phyloP scores from a whole-genome alignment of 2,888 invertebrate species.

The Vanessa cardui region DNA sequence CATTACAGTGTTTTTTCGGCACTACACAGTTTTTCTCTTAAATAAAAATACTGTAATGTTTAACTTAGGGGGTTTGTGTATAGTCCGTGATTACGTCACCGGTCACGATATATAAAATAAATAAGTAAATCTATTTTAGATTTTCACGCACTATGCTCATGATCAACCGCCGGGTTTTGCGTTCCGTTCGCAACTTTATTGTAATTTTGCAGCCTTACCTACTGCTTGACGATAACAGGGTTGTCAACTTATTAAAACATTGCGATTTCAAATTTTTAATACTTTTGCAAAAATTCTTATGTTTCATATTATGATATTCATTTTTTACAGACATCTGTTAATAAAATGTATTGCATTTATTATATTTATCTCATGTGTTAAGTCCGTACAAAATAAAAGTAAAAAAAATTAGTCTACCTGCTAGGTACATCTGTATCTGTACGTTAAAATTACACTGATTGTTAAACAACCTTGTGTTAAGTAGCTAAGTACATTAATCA shows the following conservation, averaged over 20 bases:
- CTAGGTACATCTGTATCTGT: too few species aligned
- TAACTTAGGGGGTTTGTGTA: slow-evolving; percentile 54
- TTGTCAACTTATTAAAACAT: slow-evolving; percentile 21
- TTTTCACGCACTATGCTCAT: slow-evolving; percentile 73
- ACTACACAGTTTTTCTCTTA: slow-evolving; percentile 57
- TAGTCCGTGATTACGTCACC: slow-evolving; percentile 70
- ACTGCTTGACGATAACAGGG: slow-evolving; percentile 14
- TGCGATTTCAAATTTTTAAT: too few species aligned
- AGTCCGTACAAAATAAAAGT: too few species aligned
- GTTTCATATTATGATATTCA: too few species aligned
- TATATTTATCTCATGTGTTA: too few species aligned
- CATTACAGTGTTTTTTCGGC: slow-evolving; percentile 82
- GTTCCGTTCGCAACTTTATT: slow-evolving; percentile 41
- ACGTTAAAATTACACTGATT: too few species aligned
- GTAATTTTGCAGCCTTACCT: slow-evolving; percentile 33
- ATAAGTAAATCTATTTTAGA: slow-evolving; percentile 74
- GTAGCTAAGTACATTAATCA: too few species aligned
- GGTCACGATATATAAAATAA: slow-evolving; percentile 73
- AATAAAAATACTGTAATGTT: slow-evolving; percentile 57
- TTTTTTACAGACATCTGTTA: too few species aligned
- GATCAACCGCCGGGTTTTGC: slow-evolving; percentile 67
- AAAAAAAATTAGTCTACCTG: too few species aligned
- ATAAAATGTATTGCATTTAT: too few species aligned
- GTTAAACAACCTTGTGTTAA: too few species aligned
- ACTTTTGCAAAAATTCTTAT: too few species aligned